A percentile compares a stretch with the other conserved stretches of the same genome.
Conservation (phyloP, 1,140 invertebrate genomes). For the Aphidius gifuensis region DNA sequence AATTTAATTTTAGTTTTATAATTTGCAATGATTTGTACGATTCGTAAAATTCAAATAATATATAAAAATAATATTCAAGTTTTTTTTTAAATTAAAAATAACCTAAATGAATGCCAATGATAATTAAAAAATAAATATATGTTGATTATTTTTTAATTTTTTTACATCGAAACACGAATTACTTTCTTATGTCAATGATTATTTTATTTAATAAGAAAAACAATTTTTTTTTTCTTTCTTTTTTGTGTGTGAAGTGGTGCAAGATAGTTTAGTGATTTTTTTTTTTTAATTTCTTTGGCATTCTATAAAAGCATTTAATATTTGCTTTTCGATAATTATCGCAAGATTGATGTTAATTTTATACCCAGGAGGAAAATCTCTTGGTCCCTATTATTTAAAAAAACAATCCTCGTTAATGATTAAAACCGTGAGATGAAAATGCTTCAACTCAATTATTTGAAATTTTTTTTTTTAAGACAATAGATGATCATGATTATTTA, state of each 20-base stretch:
- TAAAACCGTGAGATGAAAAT: not conserved
- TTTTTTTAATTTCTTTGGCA: conserved; percentile 6
- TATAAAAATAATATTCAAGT: no score
- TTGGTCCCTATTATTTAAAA: conserved; percentile 40
- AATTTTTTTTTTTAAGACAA: conserved; percentile 13
- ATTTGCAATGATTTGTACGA: no score
- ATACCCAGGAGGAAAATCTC: conserved; percentile 35
- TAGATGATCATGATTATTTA: conserved; percentile 25
- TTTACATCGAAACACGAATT: conserved; percentile 12
- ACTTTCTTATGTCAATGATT: conserved; percentile 17
- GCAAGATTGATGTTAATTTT: not conserved
- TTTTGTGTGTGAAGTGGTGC: not conserved
- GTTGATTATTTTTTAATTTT: not conserved
- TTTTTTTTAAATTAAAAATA: no score
- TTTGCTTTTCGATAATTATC: not conserved
- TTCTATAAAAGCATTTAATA: not conserved
- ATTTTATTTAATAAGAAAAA: not conserved
- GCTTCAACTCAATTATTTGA: conserved; percentile 14
- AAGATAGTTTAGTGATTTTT: not conserved
- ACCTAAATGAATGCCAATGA: no score
- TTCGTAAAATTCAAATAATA: no score
- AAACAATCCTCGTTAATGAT: conserved; percentile 20
- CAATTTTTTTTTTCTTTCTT: conserved; percentile 3
- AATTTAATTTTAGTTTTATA: no score
- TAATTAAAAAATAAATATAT: no score